These are phyloP conservation scores for Drosophila cyrtoloma DNA, from an alignment of 2,888 invertebrate species.

Conservation along the genomic window DNA sequence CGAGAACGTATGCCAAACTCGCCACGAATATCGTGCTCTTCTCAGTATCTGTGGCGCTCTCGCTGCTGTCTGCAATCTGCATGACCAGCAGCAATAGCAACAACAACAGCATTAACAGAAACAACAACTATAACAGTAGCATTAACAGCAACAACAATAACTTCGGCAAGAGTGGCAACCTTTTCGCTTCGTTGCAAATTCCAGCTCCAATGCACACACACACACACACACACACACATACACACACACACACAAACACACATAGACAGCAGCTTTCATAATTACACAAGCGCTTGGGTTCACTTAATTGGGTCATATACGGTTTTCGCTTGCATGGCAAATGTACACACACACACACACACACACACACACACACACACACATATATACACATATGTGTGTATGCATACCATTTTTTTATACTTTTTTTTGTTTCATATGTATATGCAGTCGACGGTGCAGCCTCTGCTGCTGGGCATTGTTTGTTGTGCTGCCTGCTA, in stretches of 20 bases:
- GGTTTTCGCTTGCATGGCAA: conserved; percentile 68
- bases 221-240: conserved; percentile 28
- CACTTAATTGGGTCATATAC: conserved; percentile 83
- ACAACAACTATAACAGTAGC: conserved; percentile 27
- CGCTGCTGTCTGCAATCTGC: conserved; percentile 69
- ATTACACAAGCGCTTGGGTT: conserved; percentile 76
- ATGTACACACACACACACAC: conserved; percentile 36
- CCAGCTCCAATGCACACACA: conserved; percentile 76
- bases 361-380: conserved; percentile 9
- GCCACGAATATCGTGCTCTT: conserved; percentile 35
- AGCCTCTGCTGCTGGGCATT: conserved; percentile 40
- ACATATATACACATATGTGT: conserved; percentile 17
- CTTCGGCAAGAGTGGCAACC: conserved; percentile 74
- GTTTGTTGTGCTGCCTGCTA: conserved; percentile 54
- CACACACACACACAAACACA: conserved; percentile 50
- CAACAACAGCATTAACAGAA: conserved; percentile 36
- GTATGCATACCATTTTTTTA: conserved; percentile 7
- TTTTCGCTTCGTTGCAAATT: conserved; percentile 80
- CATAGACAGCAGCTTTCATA: conserved; percentile 65
- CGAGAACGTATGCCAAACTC: conserved; percentile 31
- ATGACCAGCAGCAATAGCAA: conserved; percentile 59
- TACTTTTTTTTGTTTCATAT: conserved; percentile 47
- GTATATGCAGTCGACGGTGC: conserved; percentile 32
- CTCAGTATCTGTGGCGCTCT: conserved; percentile 28
- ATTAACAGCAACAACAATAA: conserved; percentile 43